Conservation (phyloP, 2,797 vertebrate genomes). For the Saxicola maurus region DNA sequence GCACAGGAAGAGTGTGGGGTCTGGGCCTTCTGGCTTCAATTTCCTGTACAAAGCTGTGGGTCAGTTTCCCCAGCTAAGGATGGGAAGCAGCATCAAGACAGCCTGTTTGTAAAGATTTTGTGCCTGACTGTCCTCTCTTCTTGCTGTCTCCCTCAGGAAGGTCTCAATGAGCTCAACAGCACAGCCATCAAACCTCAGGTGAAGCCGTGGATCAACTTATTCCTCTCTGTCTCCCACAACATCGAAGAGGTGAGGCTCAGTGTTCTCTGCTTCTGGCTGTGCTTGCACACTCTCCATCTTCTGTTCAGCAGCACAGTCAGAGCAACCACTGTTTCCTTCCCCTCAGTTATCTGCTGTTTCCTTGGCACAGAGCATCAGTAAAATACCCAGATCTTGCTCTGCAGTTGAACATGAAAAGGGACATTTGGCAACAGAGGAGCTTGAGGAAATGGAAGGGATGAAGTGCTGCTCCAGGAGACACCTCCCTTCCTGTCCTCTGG, state of each 20-base stretch:
- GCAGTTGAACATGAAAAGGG: fast-evolving
- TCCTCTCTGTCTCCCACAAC: conserved; percentile 94
- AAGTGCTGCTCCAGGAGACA: not conserved
- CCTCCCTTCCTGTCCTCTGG: not conserved
- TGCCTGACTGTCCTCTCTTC: not conserved
- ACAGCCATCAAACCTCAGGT: conserved; percentile 94
- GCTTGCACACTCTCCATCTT: not conserved
- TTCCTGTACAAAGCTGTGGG: not conserved
- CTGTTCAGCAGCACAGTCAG: not conserved
- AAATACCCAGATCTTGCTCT: not conserved
- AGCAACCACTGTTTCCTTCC: not conserved
- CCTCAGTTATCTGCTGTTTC: not conserved
- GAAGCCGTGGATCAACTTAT: conserved; percentile 96
- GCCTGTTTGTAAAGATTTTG: not conserved
- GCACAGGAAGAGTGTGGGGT: not conserved
- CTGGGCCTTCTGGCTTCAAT: not conserved
- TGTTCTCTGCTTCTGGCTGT: not conserved
- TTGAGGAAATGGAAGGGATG: not conserved
- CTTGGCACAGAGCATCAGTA: not conserved
- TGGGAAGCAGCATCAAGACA: not conserved
- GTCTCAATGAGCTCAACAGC: conserved; percentile 88
- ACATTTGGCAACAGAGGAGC: not conserved
- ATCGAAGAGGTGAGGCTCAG: conserved; percentile 87
- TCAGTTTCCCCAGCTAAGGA: not conserved
- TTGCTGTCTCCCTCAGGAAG: conserved; percentile 77